Base-by-base conservation (phyloP, 35 echinoderm and acorn worm genomes). In the Anneissia japonica region DNA sequence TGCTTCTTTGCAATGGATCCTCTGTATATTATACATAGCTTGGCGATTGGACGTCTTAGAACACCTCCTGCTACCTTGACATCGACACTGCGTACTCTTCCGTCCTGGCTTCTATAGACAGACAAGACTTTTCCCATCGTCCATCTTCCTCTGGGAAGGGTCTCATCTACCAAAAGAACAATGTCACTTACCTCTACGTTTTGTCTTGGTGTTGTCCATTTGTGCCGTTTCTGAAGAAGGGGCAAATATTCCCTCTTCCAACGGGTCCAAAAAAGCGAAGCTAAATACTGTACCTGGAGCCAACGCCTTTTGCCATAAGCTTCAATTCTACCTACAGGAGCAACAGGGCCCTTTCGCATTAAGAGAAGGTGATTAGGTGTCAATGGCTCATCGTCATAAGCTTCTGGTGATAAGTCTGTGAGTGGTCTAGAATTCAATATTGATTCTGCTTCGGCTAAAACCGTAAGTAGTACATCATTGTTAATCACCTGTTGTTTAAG, bases 41-140 rank as follows among this genome's bases (percentile, higher is more conserved):
- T 87, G 2, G 85, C 30, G 36, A 87, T 64, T 34, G 85, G 85
- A 46, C 85, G 85, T 35, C 79, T 87, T 32, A 87, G 33, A 64
- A 35, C 77, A 0, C 39, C 43, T 0, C 85, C 43, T 79, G 85
- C 0, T 79, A 87, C 73, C 37, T 78, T 86, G 31, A 86, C 0
- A 43, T 86, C 84, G 31, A 86, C 84, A 77, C 84, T 86, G 33
- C 85, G 77, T 51, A 87, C 85, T 19, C 55, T 87, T 35, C 43
- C 75, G 26, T 87, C 85, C 26, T 76, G 4, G 74, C 74, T 23
- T 76, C 26, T 31, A 10, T 76, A 31, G 28, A 30, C 74, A 6
- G 34, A 31, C 5, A 30, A 6, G 11, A 76, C 74, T 34, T 34
- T 76, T 4, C 74, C 34, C 28, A 76, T 30, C 4, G 74, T 4